These are phyloP conservation scores for Drosophila ohnishii DNA, from an alignment of 1,140 invertebrate species.

Conservation along the genomic window DNA sequence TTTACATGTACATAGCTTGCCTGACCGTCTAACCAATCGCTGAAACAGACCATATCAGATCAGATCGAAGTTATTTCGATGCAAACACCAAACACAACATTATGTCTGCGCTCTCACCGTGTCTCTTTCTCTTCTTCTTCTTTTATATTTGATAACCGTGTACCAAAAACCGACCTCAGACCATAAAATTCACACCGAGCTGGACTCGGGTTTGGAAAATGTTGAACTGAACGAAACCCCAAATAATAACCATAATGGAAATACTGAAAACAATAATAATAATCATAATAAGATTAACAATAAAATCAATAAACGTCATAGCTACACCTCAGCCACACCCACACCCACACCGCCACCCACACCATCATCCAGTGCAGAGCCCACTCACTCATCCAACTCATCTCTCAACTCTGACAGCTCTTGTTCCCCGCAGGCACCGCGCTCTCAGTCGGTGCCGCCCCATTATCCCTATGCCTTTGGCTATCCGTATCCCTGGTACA, in stretches of 20 bases:
- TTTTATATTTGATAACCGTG: conserved; percentile 80
- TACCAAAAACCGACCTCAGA: conserved; percentile 76
- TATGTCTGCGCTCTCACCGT: conserved; percentile 74
- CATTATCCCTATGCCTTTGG: conserved; percentile 77
- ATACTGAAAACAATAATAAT: conserved; percentile 54
- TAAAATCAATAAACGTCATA: conserved; percentile 68
- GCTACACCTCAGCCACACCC: conserved; percentile 52
- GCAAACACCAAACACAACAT: conserved; percentile 41
- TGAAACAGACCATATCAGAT: conserved; percentile 19
- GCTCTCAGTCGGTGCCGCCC: conserved; percentile 64
- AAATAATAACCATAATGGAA: conserved; percentile 67
- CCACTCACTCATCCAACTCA: conserved; percentile 73
- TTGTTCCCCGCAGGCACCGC: conserved; percentile 47
- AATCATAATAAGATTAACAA: conserved; percentile 70
- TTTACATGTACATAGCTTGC: conserved; percentile 62
- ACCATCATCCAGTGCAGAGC: conserved; percentile 22
- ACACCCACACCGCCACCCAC: conserved; percentile 34
- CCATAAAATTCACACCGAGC: conserved; percentile 79
- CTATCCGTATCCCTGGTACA: conserved; percentile 72
- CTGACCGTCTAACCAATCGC: conserved; percentile 52
- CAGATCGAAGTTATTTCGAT: conserved; percentile 22
- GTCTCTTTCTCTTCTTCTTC: conserved; percentile 78
- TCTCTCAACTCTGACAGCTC: conserved; percentile 71
- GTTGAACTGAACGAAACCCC: conserved; percentile 80
- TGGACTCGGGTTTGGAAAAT: conserved; percentile 81